A percentile compares a stretch with the other conserved stretches of the same genome.
These are phyloP conservation scores for Lontra canadensis DNA, from an alignment of 2,113 vertebrate species.

Conservation along the genomic window DNA sequence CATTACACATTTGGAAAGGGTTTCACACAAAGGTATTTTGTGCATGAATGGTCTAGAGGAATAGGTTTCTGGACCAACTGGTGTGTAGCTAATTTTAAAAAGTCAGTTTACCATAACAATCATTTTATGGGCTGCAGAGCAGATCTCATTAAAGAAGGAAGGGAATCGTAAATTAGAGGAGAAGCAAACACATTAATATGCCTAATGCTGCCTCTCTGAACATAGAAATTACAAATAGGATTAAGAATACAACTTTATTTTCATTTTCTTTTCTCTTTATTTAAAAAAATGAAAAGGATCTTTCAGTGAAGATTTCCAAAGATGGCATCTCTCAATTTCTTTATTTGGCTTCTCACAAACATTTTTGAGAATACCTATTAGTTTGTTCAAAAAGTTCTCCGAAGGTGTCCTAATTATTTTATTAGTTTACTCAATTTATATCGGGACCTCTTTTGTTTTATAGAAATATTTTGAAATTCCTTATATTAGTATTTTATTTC, in stretches of 20 bases:
- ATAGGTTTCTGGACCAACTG: conserved; percentile 89
- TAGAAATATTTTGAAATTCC: conserved; percentile 57
- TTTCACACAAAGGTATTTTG: conserved; percentile 88
- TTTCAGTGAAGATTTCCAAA: conserved; percentile 15
- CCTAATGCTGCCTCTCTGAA: conserved; percentile 73
- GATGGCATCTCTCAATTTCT: conserved; percentile 6
- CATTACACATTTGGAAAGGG: conserved; percentile 87
- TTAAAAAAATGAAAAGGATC: conserved; percentile 53
- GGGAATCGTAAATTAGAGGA: conserved; percentile 83
- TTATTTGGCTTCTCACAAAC: neutral
- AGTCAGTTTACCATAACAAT: conserved; percentile 90
- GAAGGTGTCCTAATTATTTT: conserved; percentile 47
- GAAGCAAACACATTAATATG: conserved; percentile 82
- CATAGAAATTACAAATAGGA: conserved; percentile 80
- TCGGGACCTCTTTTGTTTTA: neutral
- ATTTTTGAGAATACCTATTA: neutral
- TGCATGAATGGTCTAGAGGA: conserved; percentile 87
- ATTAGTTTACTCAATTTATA: conserved; percentile 47
- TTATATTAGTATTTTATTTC: conserved; percentile 59
- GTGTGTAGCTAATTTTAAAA: conserved; percentile 90
- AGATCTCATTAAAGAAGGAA: conserved; percentile 86
- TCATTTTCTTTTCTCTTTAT: conserved; percentile 48
- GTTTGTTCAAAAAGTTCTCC: neutral
- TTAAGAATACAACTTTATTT: conserved; percentile 71
- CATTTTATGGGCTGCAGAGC: conserved; percentile 86